phyloP scores from a whole-genome alignment of 2,797 vertebrate genomes.

The Sebastes reedi region DNA sequence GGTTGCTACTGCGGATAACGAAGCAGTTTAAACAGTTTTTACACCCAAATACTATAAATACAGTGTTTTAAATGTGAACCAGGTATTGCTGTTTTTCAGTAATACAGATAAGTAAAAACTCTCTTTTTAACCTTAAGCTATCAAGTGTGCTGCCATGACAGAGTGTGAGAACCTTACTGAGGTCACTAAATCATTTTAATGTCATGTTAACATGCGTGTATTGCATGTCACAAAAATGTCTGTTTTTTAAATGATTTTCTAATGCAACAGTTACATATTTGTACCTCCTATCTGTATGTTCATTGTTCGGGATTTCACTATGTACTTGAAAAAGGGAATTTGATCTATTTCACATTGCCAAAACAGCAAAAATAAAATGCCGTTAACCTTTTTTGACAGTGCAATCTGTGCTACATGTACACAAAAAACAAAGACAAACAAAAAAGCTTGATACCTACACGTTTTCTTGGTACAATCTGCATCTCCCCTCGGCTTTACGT shows the following conservation, averaged over 20 bases:
- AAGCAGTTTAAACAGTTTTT: background rate
- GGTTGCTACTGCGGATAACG: background rate
- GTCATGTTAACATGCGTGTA: background rate
- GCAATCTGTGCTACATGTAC: background rate
- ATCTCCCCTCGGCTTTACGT: background rate
- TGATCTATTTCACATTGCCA: background rate
- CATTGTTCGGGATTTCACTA: background rate
- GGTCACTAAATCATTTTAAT: background rate
- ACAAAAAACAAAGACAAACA: background rate
- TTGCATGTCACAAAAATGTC: background rate
- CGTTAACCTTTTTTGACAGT: background rate
- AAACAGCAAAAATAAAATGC: slow-evolving; percentile 15
- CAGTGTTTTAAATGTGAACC: background rate
- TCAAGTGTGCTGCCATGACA: background rate
- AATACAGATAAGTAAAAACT: background rate
- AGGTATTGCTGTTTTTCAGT: background rate
- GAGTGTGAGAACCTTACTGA: background rate
- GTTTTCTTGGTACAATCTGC: background rate
- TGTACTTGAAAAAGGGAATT: slow-evolving; percentile 18
- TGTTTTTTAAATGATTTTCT: background rate
- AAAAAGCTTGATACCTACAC: background rate
- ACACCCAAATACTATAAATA: background rate
- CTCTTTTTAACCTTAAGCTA: background rate
- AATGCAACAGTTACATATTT: background rate
- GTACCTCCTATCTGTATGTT: background rate